Percentiles rank a stretch among this genome's conserved stretches.
phyloP scores from a whole-genome alignment of 2,113 vertebrate species.

The Rhea americana region DNA sequence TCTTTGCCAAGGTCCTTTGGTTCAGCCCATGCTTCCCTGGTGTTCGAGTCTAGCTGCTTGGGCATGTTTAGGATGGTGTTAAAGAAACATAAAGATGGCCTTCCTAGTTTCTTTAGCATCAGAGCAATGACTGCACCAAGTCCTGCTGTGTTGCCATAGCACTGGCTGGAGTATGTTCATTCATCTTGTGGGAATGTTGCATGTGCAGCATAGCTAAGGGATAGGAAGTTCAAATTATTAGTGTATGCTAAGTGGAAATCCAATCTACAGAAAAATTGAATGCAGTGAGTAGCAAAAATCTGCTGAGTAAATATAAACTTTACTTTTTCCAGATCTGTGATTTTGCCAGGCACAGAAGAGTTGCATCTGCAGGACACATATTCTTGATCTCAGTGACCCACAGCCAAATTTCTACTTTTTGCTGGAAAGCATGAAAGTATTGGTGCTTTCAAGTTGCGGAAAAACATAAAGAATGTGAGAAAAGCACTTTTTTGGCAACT shows the following conservation, averaged over 20 bases:
- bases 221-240: slow-evolving; percentile 17
- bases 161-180: slow-evolving; percentile 42
- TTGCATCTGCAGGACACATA: neutral
- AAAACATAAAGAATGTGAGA: neutral
- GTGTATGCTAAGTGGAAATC: neutral
- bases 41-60: neutral
- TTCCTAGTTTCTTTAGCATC: slow-evolving; percentile 25
- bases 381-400: neutral
- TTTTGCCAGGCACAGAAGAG: neutral
- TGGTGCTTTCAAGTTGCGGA: slow-evolving; percentile 18
- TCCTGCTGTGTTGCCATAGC: slow-evolving; percentile 66
- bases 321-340: neutral
- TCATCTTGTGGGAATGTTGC: slow-evolving; percentile 55
- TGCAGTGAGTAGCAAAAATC: neutral
- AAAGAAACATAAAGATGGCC: slow-evolving; percentile 19
- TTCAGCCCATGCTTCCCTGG: neutral
- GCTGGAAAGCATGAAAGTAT: slow-evolving; percentile 19
- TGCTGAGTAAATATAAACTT: neutral
- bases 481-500: neutral
- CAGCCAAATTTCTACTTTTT: neutral
- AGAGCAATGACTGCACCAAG: slow-evolving; percentile 8
- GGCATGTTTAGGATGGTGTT: neutral
- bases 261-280: neutral
- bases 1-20: neutral
- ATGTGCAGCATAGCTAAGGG: slow-evolving; percentile 3